Percentiles rank a stretch among this genome's conserved stretches.
Evolutionary conservation across 2,113 vertebrate species (phyloP).

Genomic region (Colossoma macropomum): DNA sequence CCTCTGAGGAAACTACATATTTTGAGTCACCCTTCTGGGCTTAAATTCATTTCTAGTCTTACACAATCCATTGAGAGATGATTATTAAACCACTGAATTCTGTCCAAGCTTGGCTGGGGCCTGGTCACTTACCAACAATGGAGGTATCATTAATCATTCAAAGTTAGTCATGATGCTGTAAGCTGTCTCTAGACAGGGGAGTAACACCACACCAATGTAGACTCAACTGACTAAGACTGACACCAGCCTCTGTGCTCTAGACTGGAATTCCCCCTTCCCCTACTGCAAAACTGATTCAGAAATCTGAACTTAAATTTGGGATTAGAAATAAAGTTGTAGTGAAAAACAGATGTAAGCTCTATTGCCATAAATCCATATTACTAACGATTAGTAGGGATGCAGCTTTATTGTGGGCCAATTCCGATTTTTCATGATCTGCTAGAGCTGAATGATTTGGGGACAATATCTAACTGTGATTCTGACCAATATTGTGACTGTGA

Average conservation of each 20-base stretch:
- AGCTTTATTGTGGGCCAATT: too few relatives aligned
- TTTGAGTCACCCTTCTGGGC: neutral
- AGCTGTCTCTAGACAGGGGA: conserved; percentile 8
- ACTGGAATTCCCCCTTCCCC: conserved; percentile 25
- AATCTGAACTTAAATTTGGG: neutral
- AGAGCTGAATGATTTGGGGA: too few relatives aligned
- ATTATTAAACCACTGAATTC: neutral
- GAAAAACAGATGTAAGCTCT: neutral
- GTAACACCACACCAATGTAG: conserved; percentile 26
- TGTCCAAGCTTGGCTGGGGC: neutral
- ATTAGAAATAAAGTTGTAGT: neutral
- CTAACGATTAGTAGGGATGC: neutral
- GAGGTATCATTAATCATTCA: conserved; percentile 7
- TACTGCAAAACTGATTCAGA: neutral
- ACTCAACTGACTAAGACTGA: conserved; percentile 27
- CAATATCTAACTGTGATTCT: too few relatives aligned
- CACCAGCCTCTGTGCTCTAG: neutral
- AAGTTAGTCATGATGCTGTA: conserved; percentile 31
- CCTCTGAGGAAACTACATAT: neutral
- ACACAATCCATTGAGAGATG: neutral
- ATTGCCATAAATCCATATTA: neutral
- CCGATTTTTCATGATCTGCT: too few relatives aligned
- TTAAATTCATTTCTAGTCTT: neutral
- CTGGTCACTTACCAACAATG: conserved; percentile 4
- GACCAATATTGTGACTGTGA: too few relatives aligned